A percentile compares a stretch with the other conserved stretches of the same genome.
Conservation (phyloP, 1,140 invertebrate species). For the honey bee (Apis mellifera) region DNA sequence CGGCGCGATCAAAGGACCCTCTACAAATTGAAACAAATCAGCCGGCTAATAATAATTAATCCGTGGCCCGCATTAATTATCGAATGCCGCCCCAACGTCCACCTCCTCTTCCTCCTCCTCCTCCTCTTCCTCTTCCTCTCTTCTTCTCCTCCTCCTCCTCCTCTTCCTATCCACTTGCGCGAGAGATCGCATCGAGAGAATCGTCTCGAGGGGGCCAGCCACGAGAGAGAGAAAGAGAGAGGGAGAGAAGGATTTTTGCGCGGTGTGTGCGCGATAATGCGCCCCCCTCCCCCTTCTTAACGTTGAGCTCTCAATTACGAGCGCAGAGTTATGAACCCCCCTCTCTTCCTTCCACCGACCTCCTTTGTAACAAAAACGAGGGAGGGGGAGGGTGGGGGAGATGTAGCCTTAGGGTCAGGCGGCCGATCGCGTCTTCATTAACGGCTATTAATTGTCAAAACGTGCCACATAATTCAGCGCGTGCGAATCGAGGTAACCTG, state of each 20-base stretch:
- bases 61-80: slow-evolving; percentile 75
- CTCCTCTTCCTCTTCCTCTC: neutral
- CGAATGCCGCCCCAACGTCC: slow-evolving; percentile 26
- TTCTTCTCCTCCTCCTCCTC: neutral
- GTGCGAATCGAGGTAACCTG: slow-evolving; percentile 23
- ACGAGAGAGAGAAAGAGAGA: slow-evolving; percentile 20
- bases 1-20: slow-evolving; percentile 75
- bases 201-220: slow-evolving; percentile 4
- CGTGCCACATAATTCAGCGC: slow-evolving; percentile 74
- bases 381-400: slow-evolving; percentile 46
- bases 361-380: slow-evolving; percentile 4
- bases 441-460: slow-evolving; percentile 77
- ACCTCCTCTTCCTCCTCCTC: neutral
- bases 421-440: slow-evolving; percentile 77
- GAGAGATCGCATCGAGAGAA: neutral
- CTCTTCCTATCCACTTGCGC: no score
- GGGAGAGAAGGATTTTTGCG: slow-evolving; percentile 49
- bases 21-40: slow-evolving; percentile 80
- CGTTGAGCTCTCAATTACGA: slow-evolving; percentile 80
- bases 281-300: slow-evolving; percentile 49
- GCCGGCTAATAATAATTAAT: slow-evolving; percentile 80
- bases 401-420: slow-evolving; percentile 60
- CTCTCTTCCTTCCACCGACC: slow-evolving; percentile 29
- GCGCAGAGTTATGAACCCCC: slow-evolving; percentile 74
- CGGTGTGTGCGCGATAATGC: slow-evolving; percentile 43